phyloP scores from a whole-genome alignment of 1,140 invertebrate species.

The Hermetia illucens region DNA sequence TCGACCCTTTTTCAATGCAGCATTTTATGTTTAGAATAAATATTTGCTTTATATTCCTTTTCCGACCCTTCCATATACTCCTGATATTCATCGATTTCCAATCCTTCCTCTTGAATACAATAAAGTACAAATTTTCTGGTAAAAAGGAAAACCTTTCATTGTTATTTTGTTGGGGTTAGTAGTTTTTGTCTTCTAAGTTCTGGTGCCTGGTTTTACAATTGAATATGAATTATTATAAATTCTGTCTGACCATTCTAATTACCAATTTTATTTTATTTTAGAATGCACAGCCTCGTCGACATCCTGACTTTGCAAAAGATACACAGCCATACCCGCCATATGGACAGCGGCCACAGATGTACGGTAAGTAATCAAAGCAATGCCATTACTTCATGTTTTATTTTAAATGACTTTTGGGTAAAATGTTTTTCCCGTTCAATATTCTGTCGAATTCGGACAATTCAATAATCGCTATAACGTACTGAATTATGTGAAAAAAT shows the following conservation, averaged over 20 bases:
- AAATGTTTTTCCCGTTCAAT: not conserved
- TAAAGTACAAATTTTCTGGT: not conserved
- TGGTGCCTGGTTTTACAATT: no score
- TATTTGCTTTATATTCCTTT: no score
- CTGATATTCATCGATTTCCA: no score
- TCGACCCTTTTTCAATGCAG: no score
- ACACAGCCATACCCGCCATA: slow-evolving; percentile 42
- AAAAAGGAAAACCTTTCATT: slow-evolving; percentile 1
- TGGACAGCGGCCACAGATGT: slow-evolving; percentile 43
- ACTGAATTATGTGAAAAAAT: slow-evolving; percentile 2
- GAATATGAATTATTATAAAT: no score
- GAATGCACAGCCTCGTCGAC: slow-evolving; percentile 50
- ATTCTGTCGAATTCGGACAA: not conserved
- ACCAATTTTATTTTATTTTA: slow-evolving; percentile 4
- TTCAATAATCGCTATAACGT: not conserved
- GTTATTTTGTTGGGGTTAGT: no score
- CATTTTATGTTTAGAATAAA: no score
- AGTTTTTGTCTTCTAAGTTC: no score
- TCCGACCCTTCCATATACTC: no score
- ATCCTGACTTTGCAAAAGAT: slow-evolving; percentile 76
- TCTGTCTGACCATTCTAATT: no score
- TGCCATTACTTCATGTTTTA: not conserved
- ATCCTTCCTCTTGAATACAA: no score
- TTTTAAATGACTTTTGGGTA: no score
- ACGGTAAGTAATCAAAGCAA: slow-evolving; percentile 26